A percentile compares a stretch with the other conserved stretches of the same genome.
These are phyloP conservation scores for Bettongia penicillata DNA, from an alignment of 2,113 vertebrate genomes.

Conservation along the genomic window DNA sequence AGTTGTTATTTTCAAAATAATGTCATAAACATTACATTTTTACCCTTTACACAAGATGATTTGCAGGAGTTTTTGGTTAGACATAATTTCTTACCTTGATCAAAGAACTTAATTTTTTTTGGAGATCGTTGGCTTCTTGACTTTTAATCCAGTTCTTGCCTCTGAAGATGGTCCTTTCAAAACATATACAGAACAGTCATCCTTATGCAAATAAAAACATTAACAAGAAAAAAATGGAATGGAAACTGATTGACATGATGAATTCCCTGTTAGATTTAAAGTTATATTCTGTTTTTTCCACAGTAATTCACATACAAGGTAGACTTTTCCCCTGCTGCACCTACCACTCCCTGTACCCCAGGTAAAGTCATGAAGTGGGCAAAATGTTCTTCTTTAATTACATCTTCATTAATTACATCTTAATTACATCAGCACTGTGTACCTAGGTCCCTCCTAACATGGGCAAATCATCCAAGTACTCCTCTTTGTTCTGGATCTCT, in stretches of 20 bases:
- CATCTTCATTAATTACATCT: background rate
- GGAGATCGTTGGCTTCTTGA: conserved; percentile 67
- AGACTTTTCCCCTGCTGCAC: background rate
- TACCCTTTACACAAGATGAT: background rate
- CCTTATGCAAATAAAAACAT: conserved; percentile 63
- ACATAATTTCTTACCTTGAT: conserved; percentile 62
- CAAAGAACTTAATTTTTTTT: conserved; percentile 72
- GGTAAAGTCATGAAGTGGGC: background rate
- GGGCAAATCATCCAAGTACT: background rate
- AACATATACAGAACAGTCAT: conserved; percentile 71
- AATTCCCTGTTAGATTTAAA: conserved; percentile 51
- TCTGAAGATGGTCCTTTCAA: conserved; percentile 67
- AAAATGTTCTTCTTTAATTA: background rate
- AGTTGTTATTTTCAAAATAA: background rate
- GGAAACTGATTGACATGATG: conserved; percentile 16
- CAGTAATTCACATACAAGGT: background rate
- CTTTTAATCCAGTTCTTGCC: conserved; percentile 67
- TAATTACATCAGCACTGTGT: too few relatives aligned
- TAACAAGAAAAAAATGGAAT: background rate
- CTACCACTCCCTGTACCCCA: background rate
- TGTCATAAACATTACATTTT: background rate
- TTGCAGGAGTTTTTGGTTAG: background rate
- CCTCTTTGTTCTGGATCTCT: background rate
- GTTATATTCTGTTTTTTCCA: background rate
- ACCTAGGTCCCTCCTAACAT: background rate